Evolutionary conservation across 2,888 invertebrate genomes (phyloP).

Genomic region (Deladenus siricidicola): DNA sequence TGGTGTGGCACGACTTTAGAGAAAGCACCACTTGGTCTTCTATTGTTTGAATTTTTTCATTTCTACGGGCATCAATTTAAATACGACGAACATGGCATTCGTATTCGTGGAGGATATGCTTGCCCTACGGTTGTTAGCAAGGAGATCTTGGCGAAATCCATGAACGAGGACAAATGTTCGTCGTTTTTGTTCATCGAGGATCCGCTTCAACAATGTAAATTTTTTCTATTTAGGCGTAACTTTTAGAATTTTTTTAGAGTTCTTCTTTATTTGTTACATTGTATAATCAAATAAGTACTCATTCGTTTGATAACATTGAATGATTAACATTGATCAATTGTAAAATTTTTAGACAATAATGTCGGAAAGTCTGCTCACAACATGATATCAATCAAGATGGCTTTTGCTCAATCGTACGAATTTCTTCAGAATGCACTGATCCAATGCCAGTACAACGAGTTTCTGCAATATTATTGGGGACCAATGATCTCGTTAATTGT

Average conservation of each 20-base stretch:
- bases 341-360: slow-evolving; percentile 71
- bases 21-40: not conserved
- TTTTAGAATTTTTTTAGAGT: not conserved
- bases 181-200: slow-evolving; percentile 94
- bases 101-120: not conserved
- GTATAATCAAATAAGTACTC: no score
- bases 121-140: not conserved
- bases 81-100: slow-evolving; percentile 11
- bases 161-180: slow-evolving; percentile 58
- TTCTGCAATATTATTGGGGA: slow-evolving; percentile 8
- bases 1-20: not conserved
- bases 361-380: slow-evolving; percentile 95
- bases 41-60: slow-evolving; percentile 62
- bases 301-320: no score
- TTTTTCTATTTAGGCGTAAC: no score
- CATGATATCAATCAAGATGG: slow-evolving; percentile 61
- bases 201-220: slow-evolving; percentile 66
- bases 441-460: not conserved
- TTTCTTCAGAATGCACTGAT: slow-evolving; percentile 59
- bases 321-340: no score
- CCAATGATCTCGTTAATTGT: slow-evolving; percentile 13
- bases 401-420: slow-evolving; percentile 90
- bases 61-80: slow-evolving; percentile 10
- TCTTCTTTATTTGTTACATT: not conserved
- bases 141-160: not conserved